These are phyloP conservation scores for Dufourea novaeangliae DNA, from an alignment of 1,140 invertebrate genomes.

Conservation along the genomic window DNA sequence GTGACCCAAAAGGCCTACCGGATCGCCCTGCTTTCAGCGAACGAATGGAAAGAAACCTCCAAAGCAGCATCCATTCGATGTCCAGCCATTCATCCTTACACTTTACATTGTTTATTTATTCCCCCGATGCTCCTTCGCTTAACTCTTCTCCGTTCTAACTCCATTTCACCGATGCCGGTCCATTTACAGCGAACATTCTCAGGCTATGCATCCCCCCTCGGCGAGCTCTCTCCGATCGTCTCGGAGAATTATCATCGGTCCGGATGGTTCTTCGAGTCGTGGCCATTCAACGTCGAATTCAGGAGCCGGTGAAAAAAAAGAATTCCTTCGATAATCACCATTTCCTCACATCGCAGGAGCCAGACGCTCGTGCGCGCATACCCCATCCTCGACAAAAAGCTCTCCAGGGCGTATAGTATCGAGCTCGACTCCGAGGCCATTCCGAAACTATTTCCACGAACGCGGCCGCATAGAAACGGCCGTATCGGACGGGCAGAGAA, in stretches of 20 bases:
- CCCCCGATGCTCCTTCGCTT: background rate
- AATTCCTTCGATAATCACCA: conserved; percentile 19
- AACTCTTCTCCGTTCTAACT: background rate
- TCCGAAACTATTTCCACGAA: conserved; percentile 45
- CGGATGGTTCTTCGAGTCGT: background rate
- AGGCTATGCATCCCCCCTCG: background rate
- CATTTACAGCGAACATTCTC: background rate
- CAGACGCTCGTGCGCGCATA: too few species aligned
- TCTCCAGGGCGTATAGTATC: conserved; percentile 1
- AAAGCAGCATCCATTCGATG: conserved; percentile 16
- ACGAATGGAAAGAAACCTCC: background rate
- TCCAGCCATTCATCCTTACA: background rate
- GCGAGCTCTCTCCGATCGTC: background rate
- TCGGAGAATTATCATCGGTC: background rate
- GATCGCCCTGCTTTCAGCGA: background rate
- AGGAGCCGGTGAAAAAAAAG: conserved; percentile 12
- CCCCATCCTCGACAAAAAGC: background rate
- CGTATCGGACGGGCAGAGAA: conserved; percentile 50
- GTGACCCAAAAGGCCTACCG: background rate
- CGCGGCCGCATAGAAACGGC: conserved; percentile 43
- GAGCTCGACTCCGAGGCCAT: conserved; percentile 10
- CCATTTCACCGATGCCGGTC: background rate
- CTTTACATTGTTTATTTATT: conserved; percentile 3
- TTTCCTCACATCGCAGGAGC: background rate
- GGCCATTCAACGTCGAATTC: background rate